Base-by-base conservation (phyloP, 2,113 vertebrate species). In the Anguilla japonica region DNA sequence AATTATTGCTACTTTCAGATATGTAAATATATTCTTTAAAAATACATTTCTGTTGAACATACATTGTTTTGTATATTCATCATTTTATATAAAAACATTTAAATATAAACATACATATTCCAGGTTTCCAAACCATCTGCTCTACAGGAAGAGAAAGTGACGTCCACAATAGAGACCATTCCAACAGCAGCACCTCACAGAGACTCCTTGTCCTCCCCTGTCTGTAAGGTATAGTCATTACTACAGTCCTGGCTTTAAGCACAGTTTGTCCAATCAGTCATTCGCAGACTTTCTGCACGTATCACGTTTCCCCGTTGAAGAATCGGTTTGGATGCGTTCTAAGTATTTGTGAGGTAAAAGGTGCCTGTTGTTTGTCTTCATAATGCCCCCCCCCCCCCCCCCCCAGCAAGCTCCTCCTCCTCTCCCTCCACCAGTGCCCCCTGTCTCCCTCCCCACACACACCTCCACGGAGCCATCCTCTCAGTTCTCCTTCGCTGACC, bases 401-500 rank as follows among this genome's bases (percentile, higher is more conserved):
- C 83, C 56, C 67, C 92, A 94, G 91, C 93, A 95, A 91, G 90
- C 87, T 3, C 89, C 93, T 1, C 91, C 91, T 5, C 81, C 84
- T 18, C 53, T 15, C 20, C 86, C 29, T 41, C 71, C 87, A 63
- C 86, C 39, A 0, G 41, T 40, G 39, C 80, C 63, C 40, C 41
- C 87, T 18, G 26, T 89, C 6, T 63, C 71, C 0, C 84, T 83
- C 60, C 87, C 87, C 0, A 6, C 86, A 0, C n/a, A 75, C 26
- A 92, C 93, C 88, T 91, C 95, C 87, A 92, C 93, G 85, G 97
- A 98, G 1, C 96, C 90, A 11, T 57, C 96, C 60, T 95, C 97
- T 90, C 97, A 97, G 40, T 99, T 99, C 93, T 97, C 98, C 95
- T 99, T 99, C 83, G 96, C 98, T 0, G 98, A 98, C 94, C 95